phyloP scores from a whole-genome alignment of 2,888 invertebrate genomes.

The Scaptomyza tumidula region DNA sequence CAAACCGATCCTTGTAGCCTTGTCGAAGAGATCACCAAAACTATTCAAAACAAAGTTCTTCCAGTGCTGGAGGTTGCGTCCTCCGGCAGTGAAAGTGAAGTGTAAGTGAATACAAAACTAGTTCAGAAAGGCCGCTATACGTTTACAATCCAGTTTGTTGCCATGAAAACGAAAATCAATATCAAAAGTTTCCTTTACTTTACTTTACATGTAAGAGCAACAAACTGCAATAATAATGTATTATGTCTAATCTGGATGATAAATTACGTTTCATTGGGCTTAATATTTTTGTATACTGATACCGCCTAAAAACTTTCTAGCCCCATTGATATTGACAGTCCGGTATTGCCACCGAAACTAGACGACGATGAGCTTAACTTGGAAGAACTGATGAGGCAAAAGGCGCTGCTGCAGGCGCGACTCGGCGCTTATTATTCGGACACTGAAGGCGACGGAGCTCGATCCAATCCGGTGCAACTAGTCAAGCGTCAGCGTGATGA shows the following conservation, averaged over 20 bases:
- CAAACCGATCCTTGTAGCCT: conserved; percentile 85
- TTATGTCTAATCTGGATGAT: not conserved
- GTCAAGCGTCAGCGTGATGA: conserved; percentile 30
- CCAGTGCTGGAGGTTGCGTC: conserved; percentile 87
- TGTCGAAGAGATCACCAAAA: conserved; percentile 85
- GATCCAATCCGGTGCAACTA: conserved; percentile 57
- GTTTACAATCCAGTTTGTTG: conserved; percentile 1
- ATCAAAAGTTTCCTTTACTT: not conserved
- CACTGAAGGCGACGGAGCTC: conserved; percentile 86
- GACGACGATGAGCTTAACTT: conserved; percentile 92
- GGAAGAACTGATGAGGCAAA: conserved; percentile 95
- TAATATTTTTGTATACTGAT: not conserved
- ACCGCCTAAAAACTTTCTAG: conserved; percentile 40
- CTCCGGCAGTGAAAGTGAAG: conserved; percentile 88
- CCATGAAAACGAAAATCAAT: not conserved
- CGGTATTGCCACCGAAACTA: conserved; percentile 89
- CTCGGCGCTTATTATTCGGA: conserved; percentile 91
- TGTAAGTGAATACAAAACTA: conserved; percentile 73
- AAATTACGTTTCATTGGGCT: not conserved
- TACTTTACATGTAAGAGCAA: not conserved
- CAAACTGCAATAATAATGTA: not conserved
- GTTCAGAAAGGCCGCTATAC: not conserved
- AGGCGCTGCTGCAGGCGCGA: conserved; percentile 92
- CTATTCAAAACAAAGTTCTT: conserved; percentile 82
- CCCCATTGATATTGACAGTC: conserved; percentile 88